Evolutionary conservation across 2,797 vertebrate species (phyloP).

Genomic region (Todus mexicanus): DNA sequence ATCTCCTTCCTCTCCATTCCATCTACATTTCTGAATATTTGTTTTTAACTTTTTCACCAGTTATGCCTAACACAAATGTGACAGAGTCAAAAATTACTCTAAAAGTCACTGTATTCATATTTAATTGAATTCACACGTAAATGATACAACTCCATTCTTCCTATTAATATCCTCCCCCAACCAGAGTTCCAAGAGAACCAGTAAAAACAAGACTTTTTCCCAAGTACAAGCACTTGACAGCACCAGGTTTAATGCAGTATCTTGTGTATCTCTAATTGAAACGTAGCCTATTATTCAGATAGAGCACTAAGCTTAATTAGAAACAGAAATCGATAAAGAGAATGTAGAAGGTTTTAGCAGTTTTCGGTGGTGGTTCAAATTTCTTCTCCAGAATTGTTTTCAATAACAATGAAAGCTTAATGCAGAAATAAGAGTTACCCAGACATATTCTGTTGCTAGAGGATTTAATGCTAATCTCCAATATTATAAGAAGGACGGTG

Average conservation of each 20-base stretch:
- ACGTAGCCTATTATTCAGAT: neutral
- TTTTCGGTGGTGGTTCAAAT: conserved; percentile 21
- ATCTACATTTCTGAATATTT: rapidly evolving
- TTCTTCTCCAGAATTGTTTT: conserved; percentile 20
- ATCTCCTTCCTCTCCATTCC: neutral
- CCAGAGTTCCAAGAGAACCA: neutral
- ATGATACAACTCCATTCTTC: neutral
- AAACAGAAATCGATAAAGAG: conserved; percentile 14
- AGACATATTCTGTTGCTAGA: neutral
- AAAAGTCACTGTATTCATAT: neutral
- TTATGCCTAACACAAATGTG: rapidly evolving
- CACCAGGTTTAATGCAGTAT: neutral
- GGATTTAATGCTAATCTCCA: neutral
- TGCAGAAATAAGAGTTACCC: neutral
- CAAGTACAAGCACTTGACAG: neutral
- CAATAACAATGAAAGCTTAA: conserved; percentile 17
- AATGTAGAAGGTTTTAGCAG: neutral
- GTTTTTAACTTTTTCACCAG: neutral
- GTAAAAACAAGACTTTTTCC: neutral
- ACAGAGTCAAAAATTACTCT: neutral
- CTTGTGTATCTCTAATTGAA: neutral
- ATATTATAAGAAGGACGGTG: neutral
- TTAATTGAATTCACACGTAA: neutral
- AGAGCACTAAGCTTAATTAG: conserved; percentile 28
- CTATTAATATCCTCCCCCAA: neutral